phyloP scores from a whole-genome alignment of 2,797 vertebrate species.

The Sebastes vulpes region DNA sequence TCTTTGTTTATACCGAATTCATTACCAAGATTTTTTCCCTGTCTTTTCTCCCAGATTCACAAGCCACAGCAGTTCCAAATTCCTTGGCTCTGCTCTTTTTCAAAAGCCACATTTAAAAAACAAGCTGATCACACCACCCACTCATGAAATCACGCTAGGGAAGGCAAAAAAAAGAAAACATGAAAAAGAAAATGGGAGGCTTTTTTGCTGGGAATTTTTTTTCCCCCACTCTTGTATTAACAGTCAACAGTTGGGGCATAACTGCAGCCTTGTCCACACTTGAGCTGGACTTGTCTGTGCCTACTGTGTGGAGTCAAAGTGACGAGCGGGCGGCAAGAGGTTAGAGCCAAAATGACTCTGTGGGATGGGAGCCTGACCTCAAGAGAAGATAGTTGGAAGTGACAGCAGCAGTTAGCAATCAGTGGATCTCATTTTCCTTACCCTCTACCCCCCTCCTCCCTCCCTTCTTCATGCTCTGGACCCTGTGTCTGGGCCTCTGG shows the following conservation, averaged over 20 bases:
- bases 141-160: conserved; percentile 81
- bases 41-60: conserved; percentile 77
- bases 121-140: conserved; percentile 83
- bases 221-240: conserved; percentile 37
- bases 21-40: conserved; percentile 78
- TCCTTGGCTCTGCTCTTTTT: conserved; percentile 84
- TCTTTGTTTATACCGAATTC: conserved; percentile 82
- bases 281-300: conserved; percentile 61
- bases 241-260: conserved; percentile 62
- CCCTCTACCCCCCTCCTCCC: conserved; percentile 32
- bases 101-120: conserved; percentile 85
- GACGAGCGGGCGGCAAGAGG: conserved; percentile 66
- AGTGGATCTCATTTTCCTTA: conserved; percentile 80
- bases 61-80: conserved; percentile 86
- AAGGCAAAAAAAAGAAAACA: conserved; percentile 68
- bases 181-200: conserved; percentile 59
- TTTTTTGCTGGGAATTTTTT: conserved; percentile 36
- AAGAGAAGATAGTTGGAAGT: conserved; percentile 81
- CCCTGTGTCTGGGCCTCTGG: conserved; percentile 84
- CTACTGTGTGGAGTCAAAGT: conserved; percentile 71
- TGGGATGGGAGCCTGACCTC: conserved; percentile 77
- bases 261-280: conserved; percentile 65
- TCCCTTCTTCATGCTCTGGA: conserved; percentile 65
- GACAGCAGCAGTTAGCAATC: conserved; percentile 85
- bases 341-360: conserved; percentile 74